A percentile compares a stretch with the other conserved stretches of the same genome.
Evolutionary conservation across 1,140 invertebrate genomes (phyloP).

Genomic region (fruit fly (Drosophila melanogaster)): DNA sequence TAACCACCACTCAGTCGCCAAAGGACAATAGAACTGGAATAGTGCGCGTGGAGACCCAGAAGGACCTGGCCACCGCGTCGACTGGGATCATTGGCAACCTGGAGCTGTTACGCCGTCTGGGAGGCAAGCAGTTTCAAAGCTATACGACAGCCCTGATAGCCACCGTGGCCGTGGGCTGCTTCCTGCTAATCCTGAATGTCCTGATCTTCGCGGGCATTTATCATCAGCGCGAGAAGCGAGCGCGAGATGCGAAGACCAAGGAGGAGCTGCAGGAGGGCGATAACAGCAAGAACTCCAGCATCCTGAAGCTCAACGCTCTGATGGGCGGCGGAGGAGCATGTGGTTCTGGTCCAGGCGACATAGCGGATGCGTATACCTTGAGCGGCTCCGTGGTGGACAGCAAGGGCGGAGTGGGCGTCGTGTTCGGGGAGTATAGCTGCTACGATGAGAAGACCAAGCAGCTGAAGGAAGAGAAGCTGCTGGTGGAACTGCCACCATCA

Average conservation of each 20-base stretch:
- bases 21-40: constrained; percentile 68
- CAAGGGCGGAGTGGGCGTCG: constrained; percentile 62
- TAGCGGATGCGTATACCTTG: constrained; percentile 58
- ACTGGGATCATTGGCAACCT: constrained; percentile 80
- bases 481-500: constrained; percentile 87
- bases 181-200: constrained; percentile 94
- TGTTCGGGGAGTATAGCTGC: constrained; percentile 88
- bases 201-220: constrained; percentile 97
- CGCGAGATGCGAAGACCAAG: constrained; percentile 88
- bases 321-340: constrained; percentile 43
- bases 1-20: constrained; percentile 68
- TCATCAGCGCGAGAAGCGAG: constrained; percentile 92
- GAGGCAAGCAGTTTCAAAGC: constrained; percentile 92
- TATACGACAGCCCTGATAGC: constrained; percentile 96
- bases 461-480: constrained; percentile 87
- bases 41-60: constrained; percentile 58
- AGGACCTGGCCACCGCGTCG: constrained; percentile 77
- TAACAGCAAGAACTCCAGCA: constrained; percentile 82
- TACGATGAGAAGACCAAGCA: constrained; percentile 87
- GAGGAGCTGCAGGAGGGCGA: constrained; percentile 89
- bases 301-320: constrained; percentile 71
- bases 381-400: constrained; percentile 62
- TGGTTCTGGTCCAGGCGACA: constrained; percentile 23
- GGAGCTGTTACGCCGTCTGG: constrained; percentile 88
- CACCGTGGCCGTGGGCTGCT: constrained; percentile 96